Base-by-base conservation (phyloP, 1,140 invertebrate species). In the Conus betulinus region DNA sequence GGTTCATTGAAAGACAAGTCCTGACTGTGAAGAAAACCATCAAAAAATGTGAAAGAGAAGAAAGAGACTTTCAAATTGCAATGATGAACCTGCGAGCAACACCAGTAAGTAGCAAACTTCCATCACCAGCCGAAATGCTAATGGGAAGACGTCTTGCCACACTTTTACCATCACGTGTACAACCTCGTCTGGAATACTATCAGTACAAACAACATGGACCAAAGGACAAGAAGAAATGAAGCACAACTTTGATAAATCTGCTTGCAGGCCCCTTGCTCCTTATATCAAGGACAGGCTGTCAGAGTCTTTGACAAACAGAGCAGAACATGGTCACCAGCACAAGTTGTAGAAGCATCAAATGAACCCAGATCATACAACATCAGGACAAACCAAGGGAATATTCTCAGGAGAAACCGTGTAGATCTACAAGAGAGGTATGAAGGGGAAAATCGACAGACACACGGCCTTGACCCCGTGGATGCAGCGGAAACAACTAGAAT, bases 331-430 rank as follows among this genome's bases (percentile, higher is more conserved):
- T 39, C 17, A 82, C 27, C 79, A 39, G 79, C 27, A 39, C 6
- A 82, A 39, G 27, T 39, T 23, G 27, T 82, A 39, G 2, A 7
- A 82, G 39, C 39, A 82, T 39, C 79, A 25, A 51, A 27, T 6
- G 79, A 82, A 81, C 79, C 27, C n/a, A 17, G 79, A 39, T 82
- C 79, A 10, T 82, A 82, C 79, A 25, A 82, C 79, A 39, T 39
- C 39, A 39, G 39, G 39, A 39, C 39, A 39, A 39, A 39, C 39
- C 39, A 39, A 39, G 39, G 39, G 39, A 39, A 39, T 39, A n/a
- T n/a, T n/a, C n/a, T n/a, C n/a, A n/a, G n/a, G n/a, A n/a, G n/a
- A n/a, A n/a, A n/a, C n/a, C n/a, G n/a, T n/a, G n/a, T n/a, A n/a
- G n/a, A n/a, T n/a, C n/a, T n/a, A n/a, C n/a, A n/a, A n/a, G n/a